Percentiles rank a stretch among this genome's conserved stretches.
phyloP scores from a whole-genome alignment of 2,888 invertebrate species.

The Drosophila monieri region DNA sequence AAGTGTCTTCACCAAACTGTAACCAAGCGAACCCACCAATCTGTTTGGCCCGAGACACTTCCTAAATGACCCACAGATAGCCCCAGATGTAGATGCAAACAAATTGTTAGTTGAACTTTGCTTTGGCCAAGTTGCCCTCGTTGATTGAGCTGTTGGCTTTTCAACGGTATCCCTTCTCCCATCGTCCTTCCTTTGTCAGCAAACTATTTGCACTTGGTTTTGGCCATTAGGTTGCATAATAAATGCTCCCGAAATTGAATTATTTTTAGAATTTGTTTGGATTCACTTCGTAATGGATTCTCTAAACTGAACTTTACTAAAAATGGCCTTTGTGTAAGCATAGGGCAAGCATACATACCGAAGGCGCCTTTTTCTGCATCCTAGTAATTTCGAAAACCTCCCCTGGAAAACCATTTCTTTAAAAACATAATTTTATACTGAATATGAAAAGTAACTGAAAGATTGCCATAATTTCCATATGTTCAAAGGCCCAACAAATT shows the following conservation, averaged over 20 bases:
- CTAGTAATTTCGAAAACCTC: too few species aligned
- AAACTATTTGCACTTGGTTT: constrained; percentile 76
- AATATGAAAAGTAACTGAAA: background rate
- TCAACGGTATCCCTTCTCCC: constrained; percentile 34
- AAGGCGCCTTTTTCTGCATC: too few species aligned
- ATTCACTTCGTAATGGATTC: too few species aligned
- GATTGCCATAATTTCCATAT: constrained; percentile 1
- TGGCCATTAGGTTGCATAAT: constrained; percentile 71
- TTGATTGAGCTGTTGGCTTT: constrained; percentile 70
- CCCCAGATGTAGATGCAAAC: constrained; percentile 18
- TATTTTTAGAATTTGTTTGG: constrained; percentile 53
- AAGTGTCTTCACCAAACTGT: constrained; percentile 57
- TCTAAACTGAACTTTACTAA: too few species aligned
- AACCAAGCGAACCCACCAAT: constrained; percentile 46
- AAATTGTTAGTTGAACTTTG: constrained; percentile 65
- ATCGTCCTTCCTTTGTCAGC: constrained; percentile 39
- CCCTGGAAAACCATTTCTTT: background rate
- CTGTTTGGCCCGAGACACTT: constrained; percentile 28
- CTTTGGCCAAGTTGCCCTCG: constrained; percentile 42
- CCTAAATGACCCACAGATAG: constrained; percentile 58
- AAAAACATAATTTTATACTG: background rate
- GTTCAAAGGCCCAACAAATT: background rate
- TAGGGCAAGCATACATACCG: too few species aligned
- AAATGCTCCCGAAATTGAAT: constrained; percentile 58
- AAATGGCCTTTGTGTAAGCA: too few species aligned